Percentiles rank a stretch among this genome's conserved stretches.
phyloP scores from a whole-genome alignment of 2,888 invertebrate genomes.

The Erebia epiphron region DNA sequence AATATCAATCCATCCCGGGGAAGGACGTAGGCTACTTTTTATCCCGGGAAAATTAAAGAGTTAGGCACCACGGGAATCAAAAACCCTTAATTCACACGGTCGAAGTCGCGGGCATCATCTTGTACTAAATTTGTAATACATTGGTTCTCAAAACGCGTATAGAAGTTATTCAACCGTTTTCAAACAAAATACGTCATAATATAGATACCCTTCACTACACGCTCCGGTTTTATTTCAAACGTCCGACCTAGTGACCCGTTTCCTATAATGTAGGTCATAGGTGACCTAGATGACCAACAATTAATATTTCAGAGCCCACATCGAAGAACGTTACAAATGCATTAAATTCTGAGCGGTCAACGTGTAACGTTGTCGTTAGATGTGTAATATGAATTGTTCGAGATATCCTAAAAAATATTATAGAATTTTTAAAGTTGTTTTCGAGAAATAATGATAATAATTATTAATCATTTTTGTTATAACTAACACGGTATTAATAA shows the following conservation, averaged over 20 bases:
- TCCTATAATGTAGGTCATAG: conserved; percentile 20
- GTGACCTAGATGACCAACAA: conserved; percentile 23
- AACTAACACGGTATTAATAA: no score
- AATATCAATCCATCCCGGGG: no score
- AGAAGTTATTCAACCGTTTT: background rate
- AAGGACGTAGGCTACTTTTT: no score
- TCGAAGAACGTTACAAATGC: conserved; percentile 13
- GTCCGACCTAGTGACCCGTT: conserved; percentile 21
- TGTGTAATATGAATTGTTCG: conserved; percentile 1
- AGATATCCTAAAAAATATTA: background rate
- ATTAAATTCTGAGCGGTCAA: background rate
- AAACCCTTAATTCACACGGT: no score
- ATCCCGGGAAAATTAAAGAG: no score
- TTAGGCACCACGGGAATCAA: no score
- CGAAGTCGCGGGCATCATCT: no score
- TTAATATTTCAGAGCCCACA: conserved; percentile 13
- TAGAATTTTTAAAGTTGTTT: no score
- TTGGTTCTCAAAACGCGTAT: background rate
- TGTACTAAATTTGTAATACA: no score
- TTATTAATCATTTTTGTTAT: no score
- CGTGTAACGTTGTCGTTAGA: background rate
- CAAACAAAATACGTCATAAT: background rate
- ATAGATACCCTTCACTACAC: background rate
- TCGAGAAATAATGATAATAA: background rate
- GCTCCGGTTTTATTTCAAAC: background rate